Evolutionary conservation across 2,797 vertebrate species (phyloP).

Genomic region (Clarias laeviceps): DNA sequence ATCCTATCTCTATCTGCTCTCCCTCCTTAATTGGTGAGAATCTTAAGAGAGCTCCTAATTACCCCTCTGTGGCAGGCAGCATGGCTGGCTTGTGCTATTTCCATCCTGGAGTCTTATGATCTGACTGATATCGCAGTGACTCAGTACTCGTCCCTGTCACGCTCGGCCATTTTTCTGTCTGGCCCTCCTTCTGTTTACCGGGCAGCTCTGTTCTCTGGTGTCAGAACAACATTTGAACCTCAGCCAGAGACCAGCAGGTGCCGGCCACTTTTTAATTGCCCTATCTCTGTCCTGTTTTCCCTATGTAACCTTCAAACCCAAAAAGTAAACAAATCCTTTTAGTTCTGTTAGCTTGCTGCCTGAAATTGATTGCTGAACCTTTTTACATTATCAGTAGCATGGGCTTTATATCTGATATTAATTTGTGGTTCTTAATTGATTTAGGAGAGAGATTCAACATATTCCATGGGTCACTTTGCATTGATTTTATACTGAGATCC

Average conservation of each 20-base stretch:
- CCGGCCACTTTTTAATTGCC: conserved; percentile 72
- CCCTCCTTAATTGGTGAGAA: conserved; percentile 71
- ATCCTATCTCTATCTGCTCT: background rate
- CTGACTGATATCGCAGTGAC: conserved; percentile 68
- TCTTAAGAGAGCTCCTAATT: conserved; percentile 95
- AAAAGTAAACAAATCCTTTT: conserved; percentile 69
- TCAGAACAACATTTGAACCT: conserved; percentile 69
- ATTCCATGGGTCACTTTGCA: background rate
- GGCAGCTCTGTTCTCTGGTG: conserved; percentile 71
- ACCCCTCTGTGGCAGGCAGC: conserved; percentile 85
- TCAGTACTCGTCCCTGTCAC: conserved; percentile 85
- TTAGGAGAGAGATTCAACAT: background rate
- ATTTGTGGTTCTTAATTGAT: background rate
- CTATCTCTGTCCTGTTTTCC: conserved; percentile 63
- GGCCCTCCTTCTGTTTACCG: conserved; percentile 74
- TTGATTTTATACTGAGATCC: conserved; percentile 17
- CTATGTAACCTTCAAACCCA: conserved; percentile 55
- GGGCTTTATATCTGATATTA: background rate
- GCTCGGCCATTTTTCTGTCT: conserved; percentile 81
- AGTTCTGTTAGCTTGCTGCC: conserved; percentile 14
- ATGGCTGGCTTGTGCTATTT: conserved; percentile 79
- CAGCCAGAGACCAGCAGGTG: conserved; percentile 67
- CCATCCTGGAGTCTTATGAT: conserved; percentile 91
- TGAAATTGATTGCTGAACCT: background rate
- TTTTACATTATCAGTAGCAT: background rate